These are phyloP conservation scores for Agapornis roseicollis DNA, from an alignment of 2,113 vertebrate species.

Conservation along the genomic window DNA sequence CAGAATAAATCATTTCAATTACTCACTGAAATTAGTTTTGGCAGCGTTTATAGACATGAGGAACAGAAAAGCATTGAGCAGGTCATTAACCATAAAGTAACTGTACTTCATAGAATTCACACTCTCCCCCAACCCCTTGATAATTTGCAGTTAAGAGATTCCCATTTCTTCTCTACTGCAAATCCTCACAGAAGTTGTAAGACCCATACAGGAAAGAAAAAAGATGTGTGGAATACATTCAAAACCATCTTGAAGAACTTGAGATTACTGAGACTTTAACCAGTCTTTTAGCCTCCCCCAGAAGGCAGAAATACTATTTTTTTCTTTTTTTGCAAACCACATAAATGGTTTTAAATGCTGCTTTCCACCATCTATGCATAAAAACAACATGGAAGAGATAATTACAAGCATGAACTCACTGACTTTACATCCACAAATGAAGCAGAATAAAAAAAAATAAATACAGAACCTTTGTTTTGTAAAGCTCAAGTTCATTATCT, in stretches of 20 bases:
- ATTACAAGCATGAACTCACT: background rate
- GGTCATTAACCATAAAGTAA: background rate
- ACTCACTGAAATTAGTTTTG: background rate
- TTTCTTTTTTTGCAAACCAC: background rate
- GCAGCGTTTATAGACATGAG: background rate
- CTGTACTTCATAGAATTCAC: background rate
- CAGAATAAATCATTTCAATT: background rate
- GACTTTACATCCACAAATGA: background rate
- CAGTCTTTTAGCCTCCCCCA: background rate
- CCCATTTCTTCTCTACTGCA: background rate
- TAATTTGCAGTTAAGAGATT: background rate
- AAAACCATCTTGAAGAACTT: background rate
- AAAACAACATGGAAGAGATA: background rate
- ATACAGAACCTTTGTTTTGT: conserved; percentile 88
- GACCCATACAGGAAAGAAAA: background rate
- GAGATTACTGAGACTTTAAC: background rate
- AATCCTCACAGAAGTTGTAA: background rate
- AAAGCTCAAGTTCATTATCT: conserved; percentile 95
- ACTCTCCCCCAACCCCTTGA: background rate
- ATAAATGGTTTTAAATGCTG: background rate
- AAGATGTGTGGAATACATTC: background rate
- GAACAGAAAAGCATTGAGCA: background rate
- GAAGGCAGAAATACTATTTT: background rate
- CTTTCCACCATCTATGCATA: background rate
- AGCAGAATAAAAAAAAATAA: background rate